These are phyloP conservation scores for Drosophila repleta DNA, from an alignment of 1,140 invertebrate genomes.

Conservation along the genomic window DNA sequence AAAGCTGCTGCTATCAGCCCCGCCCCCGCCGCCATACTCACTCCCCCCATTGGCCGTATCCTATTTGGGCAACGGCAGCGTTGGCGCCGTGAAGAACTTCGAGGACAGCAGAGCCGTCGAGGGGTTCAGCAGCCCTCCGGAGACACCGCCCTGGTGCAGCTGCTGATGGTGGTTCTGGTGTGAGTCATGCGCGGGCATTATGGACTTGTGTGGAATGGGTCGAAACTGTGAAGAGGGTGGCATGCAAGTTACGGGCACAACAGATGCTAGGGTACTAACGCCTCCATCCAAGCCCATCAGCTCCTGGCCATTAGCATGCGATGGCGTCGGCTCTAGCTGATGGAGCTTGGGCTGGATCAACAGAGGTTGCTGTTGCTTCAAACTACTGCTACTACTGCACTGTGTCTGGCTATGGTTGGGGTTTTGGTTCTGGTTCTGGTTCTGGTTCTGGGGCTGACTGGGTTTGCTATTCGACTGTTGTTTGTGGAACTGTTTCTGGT, in stretches of 20 bases:
- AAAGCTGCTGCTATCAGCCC: constrained; percentile 54
- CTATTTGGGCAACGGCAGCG: constrained; percentile 83
- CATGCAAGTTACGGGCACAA: constrained; percentile 77
- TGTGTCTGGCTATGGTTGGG: constrained; percentile 49
- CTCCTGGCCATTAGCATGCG: constrained; percentile 58
- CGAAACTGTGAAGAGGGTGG: constrained; percentile 83
- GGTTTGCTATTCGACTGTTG: constrained; percentile 59
- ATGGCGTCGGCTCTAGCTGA: constrained; percentile 56
- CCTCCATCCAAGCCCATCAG: constrained; percentile 73
- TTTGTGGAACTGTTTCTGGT: constrained; percentile 77
- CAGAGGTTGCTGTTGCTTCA: constrained; percentile 79
- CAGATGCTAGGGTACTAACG: constrained; percentile 75
- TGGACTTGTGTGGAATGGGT: constrained; percentile 83
- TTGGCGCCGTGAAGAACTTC: constrained; percentile 82
- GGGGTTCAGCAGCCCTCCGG: constrained; percentile 62
- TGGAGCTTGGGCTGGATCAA: constrained; percentile 81
- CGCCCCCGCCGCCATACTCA: constrained; percentile 60
- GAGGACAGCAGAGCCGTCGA: constrained; percentile 81
- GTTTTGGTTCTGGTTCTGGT: constrained; percentile 41
- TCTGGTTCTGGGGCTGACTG: constrained; percentile 33
- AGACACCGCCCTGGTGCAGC: constrained; percentile 38
- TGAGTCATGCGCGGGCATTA: constrained; percentile 71
- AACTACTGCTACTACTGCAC: constrained; percentile 65
- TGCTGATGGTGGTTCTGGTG: constrained; percentile 48
- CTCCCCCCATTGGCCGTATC: constrained; percentile 83